Conservation (phyloP, 2,888 invertebrate species). For the Melanostoma scalare region DNA sequence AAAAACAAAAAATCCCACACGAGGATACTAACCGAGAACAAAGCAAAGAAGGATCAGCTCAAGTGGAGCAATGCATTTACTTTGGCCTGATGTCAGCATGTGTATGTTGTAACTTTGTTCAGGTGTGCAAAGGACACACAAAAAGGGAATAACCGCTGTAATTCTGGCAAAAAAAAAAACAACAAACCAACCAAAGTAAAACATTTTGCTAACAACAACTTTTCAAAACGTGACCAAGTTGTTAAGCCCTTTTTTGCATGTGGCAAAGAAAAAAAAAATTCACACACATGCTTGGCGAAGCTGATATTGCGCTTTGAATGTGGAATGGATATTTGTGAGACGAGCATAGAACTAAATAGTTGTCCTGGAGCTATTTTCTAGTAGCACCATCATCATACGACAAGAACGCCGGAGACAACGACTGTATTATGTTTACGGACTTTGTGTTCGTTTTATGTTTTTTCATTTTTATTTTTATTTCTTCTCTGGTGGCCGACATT, state of each 20-base stretch:
- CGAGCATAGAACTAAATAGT: not conserved
- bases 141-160: constrained; percentile 18
- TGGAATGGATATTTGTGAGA: not conserved
- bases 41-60: constrained; percentile 50
- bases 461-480: not conserved
- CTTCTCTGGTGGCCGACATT: not conserved
- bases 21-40: constrained; percentile 36
- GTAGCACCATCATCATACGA: constrained; percentile 39
- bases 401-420: constrained; percentile 31
- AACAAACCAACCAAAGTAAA: constrained; percentile 63
- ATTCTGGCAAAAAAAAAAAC: constrained; percentile 23
- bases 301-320: constrained; percentile 21
- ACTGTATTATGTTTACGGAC: constrained; percentile 31
- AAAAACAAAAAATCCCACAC: constrained; percentile 27
- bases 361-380: constrained; percentile 44
- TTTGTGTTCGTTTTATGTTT: constrained; percentile 5
- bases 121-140: constrained; percentile 35
- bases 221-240: constrained; percentile 74
- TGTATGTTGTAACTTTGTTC: constrained; percentile 22
- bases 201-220: constrained; percentile 63
- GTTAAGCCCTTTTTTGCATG: constrained; percentile 72
- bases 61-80: constrained; percentile 31
- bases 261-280: constrained; percentile 2
- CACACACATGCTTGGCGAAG: constrained; percentile 21
- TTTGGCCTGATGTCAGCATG: constrained; percentile 1